Conservation (phyloP, 2,888 invertebrate genomes). For the Cacoxenus indagator region DNA sequence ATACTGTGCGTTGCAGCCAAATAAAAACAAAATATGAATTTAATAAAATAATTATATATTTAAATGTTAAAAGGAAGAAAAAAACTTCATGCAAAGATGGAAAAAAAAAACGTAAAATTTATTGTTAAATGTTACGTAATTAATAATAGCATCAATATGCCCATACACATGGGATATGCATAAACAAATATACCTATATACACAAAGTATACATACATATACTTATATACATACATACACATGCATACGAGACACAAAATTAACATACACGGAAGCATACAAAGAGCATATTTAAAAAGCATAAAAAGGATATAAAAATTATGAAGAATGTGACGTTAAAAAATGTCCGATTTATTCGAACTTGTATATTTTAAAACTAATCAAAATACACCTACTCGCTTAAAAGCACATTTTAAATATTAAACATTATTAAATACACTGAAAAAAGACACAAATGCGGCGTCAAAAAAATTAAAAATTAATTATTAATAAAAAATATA, state of each 20-base stretch:
- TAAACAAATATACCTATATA: conserved; percentile 28
- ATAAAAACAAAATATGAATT: conserved; percentile 29
- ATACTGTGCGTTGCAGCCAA: conserved; percentile 28
- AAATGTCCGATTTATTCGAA: conserved; percentile 64
- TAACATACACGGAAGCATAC: conserved; percentile 30
- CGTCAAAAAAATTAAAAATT: conserved; percentile 38
- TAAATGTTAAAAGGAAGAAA: conserved; percentile 45
- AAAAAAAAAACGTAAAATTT: conserved; percentile 24
- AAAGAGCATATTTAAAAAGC: conserved; percentile 27
- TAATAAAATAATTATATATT: conserved; percentile 29
- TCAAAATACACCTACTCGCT: background rate
- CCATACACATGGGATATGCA: conserved; percentile 24
- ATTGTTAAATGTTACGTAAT: conserved; percentile 53
- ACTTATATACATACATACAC: conserved; percentile 36
- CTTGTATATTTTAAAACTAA: conserved; percentile 56
- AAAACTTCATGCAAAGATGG: conserved; percentile 26
- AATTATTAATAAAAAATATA: conserved; percentile 24
- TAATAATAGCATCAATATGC: conserved; percentile 1
- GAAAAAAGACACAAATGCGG: conserved; percentile 35
- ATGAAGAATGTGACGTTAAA: conserved; percentile 38
- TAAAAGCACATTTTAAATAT: background rate
- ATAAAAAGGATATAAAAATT: conserved; percentile 37
- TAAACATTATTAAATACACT: conserved; percentile 1
- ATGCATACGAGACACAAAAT: conserved; percentile 36
- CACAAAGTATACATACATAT: conserved; percentile 33